Percentiles rank a stretch among this genome's conserved stretches.
Evolutionary conservation across 2,113 vertebrate species (phyloP).

Genomic region (Hiodon alosoides): DNA sequence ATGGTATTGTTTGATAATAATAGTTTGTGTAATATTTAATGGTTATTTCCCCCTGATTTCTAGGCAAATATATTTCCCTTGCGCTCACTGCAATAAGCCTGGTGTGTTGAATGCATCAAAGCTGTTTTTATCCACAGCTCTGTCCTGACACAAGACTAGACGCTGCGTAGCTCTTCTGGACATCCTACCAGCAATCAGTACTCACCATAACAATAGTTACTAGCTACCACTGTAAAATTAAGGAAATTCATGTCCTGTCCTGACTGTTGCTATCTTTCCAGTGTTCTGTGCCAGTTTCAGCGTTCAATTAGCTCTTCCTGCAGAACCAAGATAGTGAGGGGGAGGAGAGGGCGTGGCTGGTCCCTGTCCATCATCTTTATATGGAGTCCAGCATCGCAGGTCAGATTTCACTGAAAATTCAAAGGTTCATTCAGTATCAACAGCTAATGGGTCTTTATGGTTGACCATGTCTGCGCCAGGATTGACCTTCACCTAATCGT

Average conservation of each 20-base stretch:
- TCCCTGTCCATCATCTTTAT: conserved; percentile 33
- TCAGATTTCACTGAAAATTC: conserved; percentile 18
- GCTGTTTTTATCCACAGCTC: conserved; percentile 24
- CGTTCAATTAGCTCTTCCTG: conserved; percentile 42
- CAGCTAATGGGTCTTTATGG: no score
- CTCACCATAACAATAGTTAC: not conserved
- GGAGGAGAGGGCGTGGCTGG: not conserved
- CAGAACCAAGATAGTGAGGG: conserved; percentile 14
- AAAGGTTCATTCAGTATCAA: not conserved
- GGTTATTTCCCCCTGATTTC: no score
- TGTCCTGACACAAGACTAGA: conserved; percentile 30
- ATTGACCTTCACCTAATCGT: no score
- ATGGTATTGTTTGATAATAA: no score
- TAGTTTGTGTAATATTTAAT: no score
- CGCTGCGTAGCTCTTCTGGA: conserved; percentile 39
- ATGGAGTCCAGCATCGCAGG: conserved; percentile 9
- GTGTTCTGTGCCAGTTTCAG: not conserved
- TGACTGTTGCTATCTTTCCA: not conserved
- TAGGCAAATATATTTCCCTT: no score
- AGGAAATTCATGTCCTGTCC: not conserved
- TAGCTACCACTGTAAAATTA: not conserved
- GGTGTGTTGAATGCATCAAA: not conserved
- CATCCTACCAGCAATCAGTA: conserved; percentile 35
- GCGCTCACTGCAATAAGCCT: no score
- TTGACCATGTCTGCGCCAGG: no score